These are phyloP conservation scores for Gobio gobio DNA, from an alignment of 2,113 vertebrate genomes.

Conservation along the genomic window DNA sequence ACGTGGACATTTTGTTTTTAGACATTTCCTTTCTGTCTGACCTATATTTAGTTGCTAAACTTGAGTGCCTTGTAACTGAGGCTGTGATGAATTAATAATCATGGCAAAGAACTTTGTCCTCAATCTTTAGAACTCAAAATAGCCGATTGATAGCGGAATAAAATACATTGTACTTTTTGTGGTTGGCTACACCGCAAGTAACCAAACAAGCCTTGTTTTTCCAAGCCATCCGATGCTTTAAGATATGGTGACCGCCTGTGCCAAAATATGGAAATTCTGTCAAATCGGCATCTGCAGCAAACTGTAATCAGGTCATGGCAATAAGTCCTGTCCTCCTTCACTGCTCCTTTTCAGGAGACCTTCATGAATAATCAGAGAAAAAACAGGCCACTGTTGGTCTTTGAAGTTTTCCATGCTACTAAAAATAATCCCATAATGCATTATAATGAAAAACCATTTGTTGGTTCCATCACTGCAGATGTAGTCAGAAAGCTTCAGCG, in stretches of 20 bases:
- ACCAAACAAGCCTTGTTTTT: neutral
- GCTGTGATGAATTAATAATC: slow-evolving; percentile 56
- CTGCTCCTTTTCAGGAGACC: slow-evolving; percentile 55
- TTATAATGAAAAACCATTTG: slow-evolving; percentile 28
- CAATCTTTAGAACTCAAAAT: slow-evolving; percentile 36
- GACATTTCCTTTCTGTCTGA: slow-evolving; percentile 44
- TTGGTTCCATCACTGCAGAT: neutral
- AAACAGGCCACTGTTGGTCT: slow-evolving; percentile 53
- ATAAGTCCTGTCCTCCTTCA: slow-evolving; percentile 56
- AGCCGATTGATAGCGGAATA: slow-evolving; percentile 30
- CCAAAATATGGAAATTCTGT: slow-evolving; percentile 37
- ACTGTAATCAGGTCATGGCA: slow-evolving; percentile 62
- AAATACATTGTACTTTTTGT: slow-evolving; percentile 43
- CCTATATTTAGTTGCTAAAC: slow-evolving; percentile 55
- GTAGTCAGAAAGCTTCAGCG: neutral
- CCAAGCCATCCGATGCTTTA: neutral
- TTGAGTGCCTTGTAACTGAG: slow-evolving; percentile 52
- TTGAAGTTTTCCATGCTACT: slow-evolving; percentile 60
- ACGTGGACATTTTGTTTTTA: slow-evolving; percentile 20
- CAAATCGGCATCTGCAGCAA: slow-evolving; percentile 42
- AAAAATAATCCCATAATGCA: slow-evolving; percentile 52
- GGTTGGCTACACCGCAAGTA: neutral
- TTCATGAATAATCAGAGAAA: slow-evolving; percentile 65
- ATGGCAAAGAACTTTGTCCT: slow-evolving; percentile 38
- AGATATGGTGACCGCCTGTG: neutral